These are phyloP conservation scores for Melanostoma mellinum DNA, from an alignment of 2,888 invertebrate species.

Conservation along the genomic window DNA sequence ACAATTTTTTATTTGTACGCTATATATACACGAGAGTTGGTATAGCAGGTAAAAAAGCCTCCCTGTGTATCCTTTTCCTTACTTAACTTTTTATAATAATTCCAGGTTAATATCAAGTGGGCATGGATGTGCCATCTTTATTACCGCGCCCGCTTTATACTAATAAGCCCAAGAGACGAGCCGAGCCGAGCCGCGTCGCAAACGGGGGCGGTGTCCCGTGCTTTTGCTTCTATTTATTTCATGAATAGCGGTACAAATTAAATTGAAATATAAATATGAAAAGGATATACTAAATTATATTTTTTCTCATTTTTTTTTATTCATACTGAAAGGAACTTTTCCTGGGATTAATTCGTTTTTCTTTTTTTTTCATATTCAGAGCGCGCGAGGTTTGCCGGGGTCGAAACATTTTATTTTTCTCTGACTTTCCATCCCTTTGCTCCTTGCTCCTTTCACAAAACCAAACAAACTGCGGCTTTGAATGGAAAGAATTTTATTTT, in stretches of 20 bases:
- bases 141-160: constrained; percentile 48
- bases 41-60: too few species aligned
- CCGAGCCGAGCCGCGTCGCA: constrained; percentile 24
- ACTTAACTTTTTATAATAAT: constrained; percentile 22
- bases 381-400: constrained; percentile 36
- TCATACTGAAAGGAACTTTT: constrained; percentile 59
- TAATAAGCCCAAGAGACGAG: constrained; percentile 55
- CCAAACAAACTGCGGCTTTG: constrained; percentile 1
- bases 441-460: neutral
- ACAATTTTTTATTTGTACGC: constrained; percentile 16
- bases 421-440: constrained; percentile 10
- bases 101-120: constrained; percentile 54
- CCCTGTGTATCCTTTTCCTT: constrained; percentile 5
- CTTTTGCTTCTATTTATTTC: constrained; percentile 55
- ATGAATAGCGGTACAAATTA: constrained; percentile 69
- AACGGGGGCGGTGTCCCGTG: constrained; percentile 64
- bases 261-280: constrained; percentile 69
- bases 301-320: constrained; percentile 14
- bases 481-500: constrained; percentile 35
- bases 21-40: neutral
- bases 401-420: constrained; percentile 55
- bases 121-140: constrained; percentile 63
- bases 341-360: constrained; percentile 30
- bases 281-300: constrained; percentile 69
- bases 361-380: neutral